phyloP scores from a whole-genome alignment of 1,140 invertebrate genomes.

The Drosophila arizonae region DNA sequence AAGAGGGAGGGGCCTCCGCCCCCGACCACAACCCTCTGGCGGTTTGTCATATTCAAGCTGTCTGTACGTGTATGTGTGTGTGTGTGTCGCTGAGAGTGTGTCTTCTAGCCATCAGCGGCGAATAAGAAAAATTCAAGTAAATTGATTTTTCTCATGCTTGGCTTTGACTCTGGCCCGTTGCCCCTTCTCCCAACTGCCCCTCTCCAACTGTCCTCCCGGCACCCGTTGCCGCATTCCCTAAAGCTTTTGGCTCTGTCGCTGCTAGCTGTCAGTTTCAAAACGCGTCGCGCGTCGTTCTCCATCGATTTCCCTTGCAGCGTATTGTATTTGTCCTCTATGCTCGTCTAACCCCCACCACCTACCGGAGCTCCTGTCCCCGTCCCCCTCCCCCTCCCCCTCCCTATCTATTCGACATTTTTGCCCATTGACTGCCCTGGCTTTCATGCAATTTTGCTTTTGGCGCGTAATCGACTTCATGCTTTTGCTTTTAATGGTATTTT shows the following conservation, averaged over 20 bases:
- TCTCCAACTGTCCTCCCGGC: neutral
- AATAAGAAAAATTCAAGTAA: slow-evolving; percentile 76
- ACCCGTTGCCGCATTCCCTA: neutral
- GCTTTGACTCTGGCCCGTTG: slow-evolving; percentile 53
- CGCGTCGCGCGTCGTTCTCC: slow-evolving; percentile 38
- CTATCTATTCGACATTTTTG: slow-evolving; percentile 26
- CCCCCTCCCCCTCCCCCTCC: neutral
- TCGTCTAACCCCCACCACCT: slow-evolving; percentile 17
- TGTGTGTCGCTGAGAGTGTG: slow-evolving; percentile 43
- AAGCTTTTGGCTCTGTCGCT: slow-evolving; percentile 26
- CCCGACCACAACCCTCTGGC: slow-evolving; percentile 20
- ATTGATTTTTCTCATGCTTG: slow-evolving; percentile 72
- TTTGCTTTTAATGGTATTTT: slow-evolving; percentile 81
- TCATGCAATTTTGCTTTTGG: slow-evolving; percentile 75
- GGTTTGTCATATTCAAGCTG: slow-evolving; percentile 76
- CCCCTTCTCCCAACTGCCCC: neutral
- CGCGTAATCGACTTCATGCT: slow-evolving; percentile 81
- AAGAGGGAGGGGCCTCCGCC: neutral
- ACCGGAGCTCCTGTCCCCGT: neutral
- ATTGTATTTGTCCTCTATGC: slow-evolving; percentile 41
- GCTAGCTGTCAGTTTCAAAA: slow-evolving; percentile 67
- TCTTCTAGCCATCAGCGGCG: slow-evolving; percentile 39
- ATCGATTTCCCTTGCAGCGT: slow-evolving; percentile 26
- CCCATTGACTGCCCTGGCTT: slow-evolving; percentile 54
- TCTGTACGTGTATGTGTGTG: slow-evolving; percentile 14